phyloP scores from a whole-genome alignment of 2,113 vertebrate genomes.

The Redunca redunca region DNA sequence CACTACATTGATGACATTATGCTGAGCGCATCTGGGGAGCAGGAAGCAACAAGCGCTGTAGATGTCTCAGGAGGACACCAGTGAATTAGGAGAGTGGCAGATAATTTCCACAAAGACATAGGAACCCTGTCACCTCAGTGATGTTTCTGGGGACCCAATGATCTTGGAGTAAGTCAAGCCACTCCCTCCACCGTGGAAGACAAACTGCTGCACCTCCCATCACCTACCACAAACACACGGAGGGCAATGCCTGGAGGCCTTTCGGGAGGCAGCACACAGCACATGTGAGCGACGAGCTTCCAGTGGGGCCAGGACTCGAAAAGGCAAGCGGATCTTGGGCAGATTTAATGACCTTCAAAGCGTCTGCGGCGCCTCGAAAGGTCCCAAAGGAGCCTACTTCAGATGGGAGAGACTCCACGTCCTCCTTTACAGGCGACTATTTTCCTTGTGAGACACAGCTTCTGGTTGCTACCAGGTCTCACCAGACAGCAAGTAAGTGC shows the following conservation, averaged over 20 bases:
- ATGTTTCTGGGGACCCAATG: not conserved
- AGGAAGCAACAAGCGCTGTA: slow-evolving; percentile 59
- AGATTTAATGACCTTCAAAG: not conserved
- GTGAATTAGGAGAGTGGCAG: not conserved
- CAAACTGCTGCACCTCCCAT: not conserved
- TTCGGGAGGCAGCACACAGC: not conserved
- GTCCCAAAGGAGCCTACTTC: not conserved
- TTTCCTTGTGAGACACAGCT: not conserved
- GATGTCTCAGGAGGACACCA: not conserved
- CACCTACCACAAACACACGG: not conserved
- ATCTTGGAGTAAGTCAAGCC: not conserved
- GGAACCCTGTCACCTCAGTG: not conserved
- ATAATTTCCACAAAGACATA: not conserved
- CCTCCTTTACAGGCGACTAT: not conserved
- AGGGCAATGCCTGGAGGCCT: not conserved
- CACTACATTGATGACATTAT: slow-evolving; percentile 46
- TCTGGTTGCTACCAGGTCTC: not conserved
- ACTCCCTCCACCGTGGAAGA: not conserved
- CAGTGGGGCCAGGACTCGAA: not conserved
- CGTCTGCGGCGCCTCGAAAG: not conserved
- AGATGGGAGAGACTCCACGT: not conserved
- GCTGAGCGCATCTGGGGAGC: slow-evolving; percentile 32
- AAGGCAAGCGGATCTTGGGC: not conserved
- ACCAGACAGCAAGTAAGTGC: not conserved
- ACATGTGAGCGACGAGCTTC: not conserved